These are phyloP conservation scores for Campoplex nolae DNA, from an alignment of 2,888 invertebrate species.

Conservation along the genomic window DNA sequence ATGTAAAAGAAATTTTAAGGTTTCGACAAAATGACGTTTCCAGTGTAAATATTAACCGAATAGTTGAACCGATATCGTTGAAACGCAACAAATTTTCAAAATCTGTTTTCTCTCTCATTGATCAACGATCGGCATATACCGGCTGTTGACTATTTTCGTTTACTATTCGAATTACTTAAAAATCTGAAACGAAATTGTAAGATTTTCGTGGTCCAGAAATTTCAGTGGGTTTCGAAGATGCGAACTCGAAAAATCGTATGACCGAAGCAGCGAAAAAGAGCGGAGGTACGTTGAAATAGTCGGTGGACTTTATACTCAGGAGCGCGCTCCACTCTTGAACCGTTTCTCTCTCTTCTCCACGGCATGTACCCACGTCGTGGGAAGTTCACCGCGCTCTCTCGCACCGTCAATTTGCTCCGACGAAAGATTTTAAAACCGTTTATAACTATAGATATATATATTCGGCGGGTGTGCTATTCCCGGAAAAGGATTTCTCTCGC, in stretches of 20 bases:
- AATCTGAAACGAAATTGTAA: background rate
- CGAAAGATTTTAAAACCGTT: conserved; percentile 28
- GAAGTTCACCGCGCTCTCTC: conserved; percentile 48
- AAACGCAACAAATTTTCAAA: too few species aligned
- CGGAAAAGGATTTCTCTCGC: conserved; percentile 73
- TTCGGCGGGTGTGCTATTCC: conserved; percentile 66
- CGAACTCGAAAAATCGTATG: background rate
- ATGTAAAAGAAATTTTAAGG: too few species aligned
- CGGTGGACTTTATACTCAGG: conserved; percentile 11
- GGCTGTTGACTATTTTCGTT: background rate
- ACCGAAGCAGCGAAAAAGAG: background rate
- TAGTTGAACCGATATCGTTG: too few species aligned
- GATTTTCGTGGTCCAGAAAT: background rate
- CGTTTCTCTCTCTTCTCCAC: conserved; percentile 26
- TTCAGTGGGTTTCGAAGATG: background rate
- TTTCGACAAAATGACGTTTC: too few species aligned
- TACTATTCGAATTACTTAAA: background rate
- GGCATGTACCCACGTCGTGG: conserved; percentile 54
- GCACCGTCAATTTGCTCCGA: conserved; percentile 21
- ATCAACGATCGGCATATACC: too few species aligned
- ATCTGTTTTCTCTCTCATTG: too few species aligned
- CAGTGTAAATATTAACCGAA: too few species aligned
- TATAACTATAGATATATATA: conserved; percentile 10
- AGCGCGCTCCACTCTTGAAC: conserved; percentile 30
- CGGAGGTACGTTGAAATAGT: conserved; percentile 6